Evolutionary conservation across 2,797 vertebrate species (phyloP).

Genomic region (Spatula clypeata): DNA sequence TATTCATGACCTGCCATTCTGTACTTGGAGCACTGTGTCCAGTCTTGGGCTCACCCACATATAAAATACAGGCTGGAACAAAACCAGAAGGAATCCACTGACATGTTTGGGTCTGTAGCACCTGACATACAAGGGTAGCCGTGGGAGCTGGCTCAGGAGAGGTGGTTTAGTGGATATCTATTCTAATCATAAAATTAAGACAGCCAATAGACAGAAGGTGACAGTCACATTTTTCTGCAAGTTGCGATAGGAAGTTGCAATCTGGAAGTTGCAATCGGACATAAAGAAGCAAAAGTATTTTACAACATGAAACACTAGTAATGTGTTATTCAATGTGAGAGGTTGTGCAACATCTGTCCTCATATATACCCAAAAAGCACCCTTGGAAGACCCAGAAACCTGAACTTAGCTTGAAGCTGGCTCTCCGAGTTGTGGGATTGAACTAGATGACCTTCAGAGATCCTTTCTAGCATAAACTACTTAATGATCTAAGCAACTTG

Average conservation of each 20-base stretch:
- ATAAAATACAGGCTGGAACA: not conserved
- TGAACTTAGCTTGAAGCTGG: not conserved
- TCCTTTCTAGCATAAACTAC: not conserved
- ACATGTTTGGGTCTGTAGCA: not conserved
- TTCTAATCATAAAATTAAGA: too few species aligned
- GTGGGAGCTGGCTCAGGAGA: not conserved
- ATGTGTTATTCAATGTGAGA: not conserved
- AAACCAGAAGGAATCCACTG: not conserved
- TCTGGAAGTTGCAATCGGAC: not conserved
- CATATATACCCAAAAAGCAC: not conserved
- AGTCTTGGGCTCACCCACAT: not conserved
- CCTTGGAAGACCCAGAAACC: not conserved
- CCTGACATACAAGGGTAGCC: too few species aligned
- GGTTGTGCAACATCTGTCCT: not conserved
- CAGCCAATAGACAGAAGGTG: not conserved
- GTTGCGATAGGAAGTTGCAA: not conserved
- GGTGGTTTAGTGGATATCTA: not conserved
- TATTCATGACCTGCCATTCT: not conserved
- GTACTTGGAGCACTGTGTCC: not conserved
- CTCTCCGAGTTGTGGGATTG: not conserved
- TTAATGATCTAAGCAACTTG: not conserved
- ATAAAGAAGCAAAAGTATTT: not conserved
- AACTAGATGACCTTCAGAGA: not conserved
- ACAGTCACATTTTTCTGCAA: not conserved
- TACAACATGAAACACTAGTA: not conserved